phyloP scores from a whole-genome alignment of 2,888 invertebrate species.

The Lottia gigantea region DNA sequence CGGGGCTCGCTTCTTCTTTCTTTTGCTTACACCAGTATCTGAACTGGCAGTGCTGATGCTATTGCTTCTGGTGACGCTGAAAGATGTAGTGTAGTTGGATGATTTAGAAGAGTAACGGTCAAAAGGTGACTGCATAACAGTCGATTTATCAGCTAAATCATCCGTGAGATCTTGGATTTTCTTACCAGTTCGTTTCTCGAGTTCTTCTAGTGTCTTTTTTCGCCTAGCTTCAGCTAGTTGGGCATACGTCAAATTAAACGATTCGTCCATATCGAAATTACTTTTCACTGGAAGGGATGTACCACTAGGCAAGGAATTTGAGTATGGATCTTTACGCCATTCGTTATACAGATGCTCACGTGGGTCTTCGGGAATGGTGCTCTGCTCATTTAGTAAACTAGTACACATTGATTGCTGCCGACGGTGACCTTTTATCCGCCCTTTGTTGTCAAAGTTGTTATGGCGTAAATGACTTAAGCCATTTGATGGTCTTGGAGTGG shows the following conservation, averaged over 20 bases:
- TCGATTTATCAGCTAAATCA: constrained; percentile 42
- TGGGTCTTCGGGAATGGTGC: constrained; percentile 54
- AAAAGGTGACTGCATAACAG: constrained; percentile 36
- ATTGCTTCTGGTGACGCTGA: constrained; percentile 35
- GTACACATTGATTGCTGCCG: constrained; percentile 46
- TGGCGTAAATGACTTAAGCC: neutral
- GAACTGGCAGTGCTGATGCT: constrained; percentile 45
- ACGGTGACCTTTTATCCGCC: constrained; percentile 34
- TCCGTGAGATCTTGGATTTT: constrained; percentile 44
- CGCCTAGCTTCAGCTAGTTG: constrained; percentile 57
- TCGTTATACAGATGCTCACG: constrained; percentile 41
- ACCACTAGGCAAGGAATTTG: constrained; percentile 39
- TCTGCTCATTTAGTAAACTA: constrained; percentile 38
- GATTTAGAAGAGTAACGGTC: constrained; percentile 27
- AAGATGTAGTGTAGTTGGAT: constrained; percentile 23
- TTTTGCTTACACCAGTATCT: constrained; percentile 43
- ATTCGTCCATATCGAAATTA: constrained; percentile 54
- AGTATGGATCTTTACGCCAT: constrained; percentile 39
- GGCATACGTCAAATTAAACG: constrained; percentile 56
- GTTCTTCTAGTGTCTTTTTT: constrained; percentile 44
- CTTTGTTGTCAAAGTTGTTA: constrained; percentile 10
- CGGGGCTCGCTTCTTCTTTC: constrained; percentile 54
- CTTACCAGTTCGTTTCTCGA: constrained; percentile 49
- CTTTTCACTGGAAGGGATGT: constrained; percentile 54
- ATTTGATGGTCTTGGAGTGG: neutral